A percentile compares a stretch with the other conserved stretches of the same genome.
Conservation (phyloP, 1,140 invertebrate genomes). For the Nasonia longicornis region DNA sequence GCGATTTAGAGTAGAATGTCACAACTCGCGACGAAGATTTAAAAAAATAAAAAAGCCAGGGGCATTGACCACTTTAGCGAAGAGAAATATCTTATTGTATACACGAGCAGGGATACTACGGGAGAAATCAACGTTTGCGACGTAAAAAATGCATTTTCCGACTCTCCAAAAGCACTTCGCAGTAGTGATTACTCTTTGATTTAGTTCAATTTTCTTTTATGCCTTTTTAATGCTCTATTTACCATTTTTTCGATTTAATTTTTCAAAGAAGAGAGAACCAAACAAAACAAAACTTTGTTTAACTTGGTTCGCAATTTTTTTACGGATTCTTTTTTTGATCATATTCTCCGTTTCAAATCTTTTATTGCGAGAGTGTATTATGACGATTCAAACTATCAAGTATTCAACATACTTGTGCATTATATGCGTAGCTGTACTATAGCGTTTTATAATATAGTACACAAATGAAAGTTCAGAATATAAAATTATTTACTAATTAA, state of each 20-base stretch:
- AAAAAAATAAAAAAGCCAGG: slow-evolving; percentile 31
- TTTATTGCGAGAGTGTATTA: background rate
- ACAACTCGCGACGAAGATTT: slow-evolving; percentile 34
- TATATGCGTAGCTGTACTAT: background rate
- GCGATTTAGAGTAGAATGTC: slow-evolving; percentile 37
- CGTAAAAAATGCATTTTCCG: slow-evolving; percentile 51
- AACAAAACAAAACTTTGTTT: background rate
- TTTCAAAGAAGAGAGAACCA: slow-evolving; percentile 42
- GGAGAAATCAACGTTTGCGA: slow-evolving; percentile 23
- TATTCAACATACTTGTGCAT: slow-evolving; percentile 14
- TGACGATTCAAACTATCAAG: background rate
- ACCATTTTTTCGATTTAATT: slow-evolving; percentile 4
- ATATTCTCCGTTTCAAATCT: background rate
- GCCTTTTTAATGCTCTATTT: slow-evolving; percentile 45
- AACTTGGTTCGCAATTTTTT: background rate
- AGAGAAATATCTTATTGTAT: slow-evolving; percentile 39
- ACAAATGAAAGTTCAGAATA: background rate
- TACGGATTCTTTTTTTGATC: background rate
- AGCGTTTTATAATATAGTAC: background rate
- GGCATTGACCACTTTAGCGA: slow-evolving; percentile 46
- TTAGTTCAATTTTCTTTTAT: slow-evolving; percentile 29
- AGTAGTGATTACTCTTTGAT: background rate
- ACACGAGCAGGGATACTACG: slow-evolving; percentile 19
- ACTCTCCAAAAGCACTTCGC: slow-evolving; percentile 3
- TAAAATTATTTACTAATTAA: background rate